phyloP scores from a whole-genome alignment of 2,888 invertebrate species.

The Caenorhabditis imperialis region DNA sequence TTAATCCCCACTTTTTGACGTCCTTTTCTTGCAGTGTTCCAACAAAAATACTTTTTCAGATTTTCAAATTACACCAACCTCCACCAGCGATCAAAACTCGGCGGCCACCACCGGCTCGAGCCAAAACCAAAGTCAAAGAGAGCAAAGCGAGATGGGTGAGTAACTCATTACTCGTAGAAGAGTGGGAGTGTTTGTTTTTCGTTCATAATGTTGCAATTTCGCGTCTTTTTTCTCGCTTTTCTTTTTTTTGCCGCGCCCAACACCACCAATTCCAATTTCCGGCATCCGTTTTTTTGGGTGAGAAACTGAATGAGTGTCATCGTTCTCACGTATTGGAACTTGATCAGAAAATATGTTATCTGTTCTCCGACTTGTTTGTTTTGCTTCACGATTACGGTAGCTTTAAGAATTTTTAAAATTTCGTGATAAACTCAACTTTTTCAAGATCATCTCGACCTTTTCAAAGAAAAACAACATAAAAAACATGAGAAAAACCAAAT shows the following conservation, averaged over 20 bases:
- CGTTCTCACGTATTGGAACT: too few relatives aligned
- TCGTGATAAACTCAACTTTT: too few relatives aligned
- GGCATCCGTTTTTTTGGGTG: too few relatives aligned
- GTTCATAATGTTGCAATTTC: conserved; percentile 53
- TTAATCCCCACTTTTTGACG: conserved; percentile 19
- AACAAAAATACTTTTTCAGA: conserved; percentile 24
- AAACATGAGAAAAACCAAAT: too few relatives aligned
- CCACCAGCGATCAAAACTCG: conserved; percentile 11
- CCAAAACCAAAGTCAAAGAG: conserved; percentile 10
- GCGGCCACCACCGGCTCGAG: conserved; percentile 9
- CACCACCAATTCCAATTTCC: conserved; percentile 2
- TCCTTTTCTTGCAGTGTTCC: conserved; percentile 1
- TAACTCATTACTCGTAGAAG: conserved; percentile 5
- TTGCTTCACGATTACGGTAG: too few relatives aligned
- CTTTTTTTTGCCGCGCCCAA: neutral
- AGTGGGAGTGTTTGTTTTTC: conserved; percentile 43
- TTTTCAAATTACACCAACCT: conserved; percentile 45
- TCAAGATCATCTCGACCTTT: too few relatives aligned
- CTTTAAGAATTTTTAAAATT: too few relatives aligned
- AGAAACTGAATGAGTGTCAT: too few relatives aligned
- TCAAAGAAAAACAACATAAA: too few relatives aligned
- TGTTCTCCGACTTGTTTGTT: too few relatives aligned
- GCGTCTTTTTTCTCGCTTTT: conserved; percentile 20
- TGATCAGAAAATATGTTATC: too few relatives aligned
- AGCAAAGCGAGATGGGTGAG: conserved; percentile 24